Conservation (phyloP, 1,140 invertebrate genomes). For the Drosophila prosaltans region DNA sequence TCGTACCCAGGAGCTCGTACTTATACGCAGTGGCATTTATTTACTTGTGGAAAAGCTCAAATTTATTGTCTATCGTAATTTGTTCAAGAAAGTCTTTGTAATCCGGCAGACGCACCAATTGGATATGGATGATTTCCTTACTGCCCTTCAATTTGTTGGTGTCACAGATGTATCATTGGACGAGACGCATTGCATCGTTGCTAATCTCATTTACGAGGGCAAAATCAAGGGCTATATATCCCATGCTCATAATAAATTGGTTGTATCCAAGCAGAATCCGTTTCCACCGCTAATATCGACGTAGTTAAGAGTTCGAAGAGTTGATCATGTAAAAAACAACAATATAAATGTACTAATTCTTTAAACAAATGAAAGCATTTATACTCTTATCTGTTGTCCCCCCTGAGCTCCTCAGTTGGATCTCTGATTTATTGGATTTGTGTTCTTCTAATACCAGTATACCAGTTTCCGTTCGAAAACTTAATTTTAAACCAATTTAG, state of each 20-base stretch:
- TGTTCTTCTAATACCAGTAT: too few relatives aligned
- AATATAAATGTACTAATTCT: not conserved
- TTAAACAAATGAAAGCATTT: not conserved
- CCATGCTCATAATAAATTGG: slow-evolving; percentile 97
- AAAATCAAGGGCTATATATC: slow-evolving; percentile 99
- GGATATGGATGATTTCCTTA: slow-evolving; percentile 91
- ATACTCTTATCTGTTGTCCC: not conserved
- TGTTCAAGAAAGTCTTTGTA: slow-evolving; percentile 97
- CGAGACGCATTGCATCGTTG: slow-evolving; percentile 97
- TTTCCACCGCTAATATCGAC: slow-evolving; percentile 90
- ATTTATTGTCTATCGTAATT: slow-evolving; percentile 96
- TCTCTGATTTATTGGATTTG: too few relatives aligned
- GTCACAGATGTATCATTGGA: slow-evolving; percentile 95
- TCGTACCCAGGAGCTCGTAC: slow-evolving; percentile 93
- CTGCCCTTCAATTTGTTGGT: slow-evolving; percentile 91
- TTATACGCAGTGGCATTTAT: slow-evolving; percentile 98
- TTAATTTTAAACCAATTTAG: too few relatives aligned
- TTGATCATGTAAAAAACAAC: not conserved
- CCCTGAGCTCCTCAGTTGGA: too few relatives aligned
- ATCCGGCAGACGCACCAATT: slow-evolving; percentile 95
- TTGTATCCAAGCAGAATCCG: slow-evolving; percentile 98
- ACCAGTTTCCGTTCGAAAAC: too few relatives aligned
- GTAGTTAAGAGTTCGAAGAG: slow-evolving; percentile 22
- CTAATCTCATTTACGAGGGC: slow-evolving; percentile 97
- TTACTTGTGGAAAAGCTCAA: slow-evolving; percentile 98